phyloP scores from a whole-genome alignment of 2,888 invertebrate genomes.

The Mallateleia sp. region DNA sequence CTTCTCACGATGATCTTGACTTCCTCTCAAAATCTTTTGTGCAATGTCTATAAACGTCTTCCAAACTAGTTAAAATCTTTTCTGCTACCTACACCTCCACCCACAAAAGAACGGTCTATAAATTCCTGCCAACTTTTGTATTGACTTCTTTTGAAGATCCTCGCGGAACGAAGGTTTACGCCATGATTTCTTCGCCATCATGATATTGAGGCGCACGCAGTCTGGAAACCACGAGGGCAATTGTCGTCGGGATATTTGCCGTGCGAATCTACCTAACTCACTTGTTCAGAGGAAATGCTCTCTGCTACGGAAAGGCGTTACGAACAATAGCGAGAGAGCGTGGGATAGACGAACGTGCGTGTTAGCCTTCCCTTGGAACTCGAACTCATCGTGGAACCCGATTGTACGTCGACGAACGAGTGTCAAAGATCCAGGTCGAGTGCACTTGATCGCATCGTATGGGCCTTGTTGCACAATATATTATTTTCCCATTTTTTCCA shows the following conservation, averaged over 20 bases:
- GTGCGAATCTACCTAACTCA: conserved; percentile 78
- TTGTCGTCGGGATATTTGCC: conserved; percentile 78
- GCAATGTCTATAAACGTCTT: no score
- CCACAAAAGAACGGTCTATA: no score
- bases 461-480: conserved; percentile 31
- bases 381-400: conserved; percentile 71
- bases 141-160: no score
- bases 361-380: conserved; percentile 80
- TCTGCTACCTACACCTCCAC: no score
- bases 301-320: conserved; percentile 76
- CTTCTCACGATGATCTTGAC: no score
- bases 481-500: no score
- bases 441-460: conserved; percentile 73
- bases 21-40: no score
- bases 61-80: no score
- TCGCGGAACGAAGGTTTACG: conserved; percentile 29
- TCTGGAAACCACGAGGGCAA: conserved; percentile 63
- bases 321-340: conserved; percentile 86
- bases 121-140: no score
- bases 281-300: conserved; percentile 72
- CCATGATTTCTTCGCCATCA: conserved; percentile 35
- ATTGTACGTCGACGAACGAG: conserved; percentile 72
- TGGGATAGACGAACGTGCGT: conserved; percentile 85
- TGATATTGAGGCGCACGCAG: conserved; percentile 57
- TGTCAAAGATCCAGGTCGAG: conserved; percentile 81